phyloP scores from a whole-genome alignment of 1,140 invertebrate genomes.

The Trichogramma pretiosum region DNA sequence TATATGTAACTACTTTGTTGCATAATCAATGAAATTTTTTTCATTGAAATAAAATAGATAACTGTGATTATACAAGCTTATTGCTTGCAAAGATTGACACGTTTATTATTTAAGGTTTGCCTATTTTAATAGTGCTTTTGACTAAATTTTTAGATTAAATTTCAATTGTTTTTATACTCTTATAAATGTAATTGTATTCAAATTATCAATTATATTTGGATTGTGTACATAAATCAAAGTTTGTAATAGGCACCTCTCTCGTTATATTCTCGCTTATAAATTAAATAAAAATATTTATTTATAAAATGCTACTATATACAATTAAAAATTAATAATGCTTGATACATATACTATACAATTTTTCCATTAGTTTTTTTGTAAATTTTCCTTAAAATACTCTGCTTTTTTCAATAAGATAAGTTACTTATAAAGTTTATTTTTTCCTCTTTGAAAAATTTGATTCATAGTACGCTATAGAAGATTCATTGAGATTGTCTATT shows the following conservation, averaged over 20 bases:
- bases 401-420: too few species aligned
- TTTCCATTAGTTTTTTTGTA: slow-evolving; percentile 19
- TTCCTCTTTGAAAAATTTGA: too few species aligned
- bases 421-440: too few species aligned
- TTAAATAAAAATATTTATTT: slow-evolving; percentile 37
- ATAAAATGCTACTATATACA: slow-evolving; percentile 43
- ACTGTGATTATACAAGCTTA: too few species aligned
- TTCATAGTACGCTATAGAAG: too few species aligned
- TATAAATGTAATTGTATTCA: slow-evolving; percentile 1
- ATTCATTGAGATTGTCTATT: too few species aligned
- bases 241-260: slow-evolving; percentile 37
- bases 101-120: too few species aligned
- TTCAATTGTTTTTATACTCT: slow-evolving; percentile 3
- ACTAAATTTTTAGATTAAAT: neutral
- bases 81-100: too few species aligned
- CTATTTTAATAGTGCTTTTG: slow-evolving; percentile 3
- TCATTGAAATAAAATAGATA: too few species aligned
- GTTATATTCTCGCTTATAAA: slow-evolving; percentile 36
- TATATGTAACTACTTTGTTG: too few species aligned
- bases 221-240: slow-evolving; percentile 18
- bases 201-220: slow-evolving; percentile 14
- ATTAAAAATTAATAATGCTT: slow-evolving; percentile 31
- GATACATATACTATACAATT: slow-evolving; percentile 19
- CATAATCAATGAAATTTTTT: too few species aligned
- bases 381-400: too few species aligned